A percentile compares a stretch with the other conserved stretches of the same genome.
Conservation (phyloP, 2,888 invertebrate species). For the Emmelina monodactyla region DNA sequence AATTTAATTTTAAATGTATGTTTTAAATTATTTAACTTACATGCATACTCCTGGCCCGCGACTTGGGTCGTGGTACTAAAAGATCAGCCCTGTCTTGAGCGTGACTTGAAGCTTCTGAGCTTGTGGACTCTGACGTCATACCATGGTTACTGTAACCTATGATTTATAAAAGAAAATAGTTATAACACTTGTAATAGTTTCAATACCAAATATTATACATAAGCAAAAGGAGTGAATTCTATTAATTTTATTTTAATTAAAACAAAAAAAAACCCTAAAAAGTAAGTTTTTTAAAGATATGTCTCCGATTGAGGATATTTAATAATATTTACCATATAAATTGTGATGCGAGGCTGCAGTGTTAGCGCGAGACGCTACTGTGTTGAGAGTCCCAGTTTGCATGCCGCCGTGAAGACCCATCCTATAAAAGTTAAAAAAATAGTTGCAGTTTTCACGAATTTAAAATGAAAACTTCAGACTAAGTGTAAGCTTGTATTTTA, state of each 20-base stretch:
- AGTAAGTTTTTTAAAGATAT: no score
- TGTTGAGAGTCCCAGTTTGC: slow-evolving; percentile 42
- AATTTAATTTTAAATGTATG: no score
- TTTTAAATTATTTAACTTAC: no score
- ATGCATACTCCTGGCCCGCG: slow-evolving; percentile 69
- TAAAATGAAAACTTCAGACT: no score
- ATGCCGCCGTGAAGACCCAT: slow-evolving; percentile 51
- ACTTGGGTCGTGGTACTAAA: slow-evolving; percentile 83
- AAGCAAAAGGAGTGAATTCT: no score
- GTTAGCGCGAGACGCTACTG: slow-evolving; percentile 39
- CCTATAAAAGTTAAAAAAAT: slow-evolving; percentile 23
- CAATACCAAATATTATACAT: no score
- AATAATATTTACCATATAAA: slow-evolving; percentile 35
- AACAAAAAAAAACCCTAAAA: no score
- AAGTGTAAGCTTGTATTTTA: no score
- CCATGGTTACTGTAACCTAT: slow-evolving; percentile 47
- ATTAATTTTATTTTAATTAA: no score
- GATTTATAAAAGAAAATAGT: not conserved
- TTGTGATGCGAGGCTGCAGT: slow-evolving; percentile 45
- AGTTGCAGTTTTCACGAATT: slow-evolving; percentile 1
- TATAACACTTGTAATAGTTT: not conserved
- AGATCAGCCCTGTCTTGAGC: slow-evolving; percentile 79
- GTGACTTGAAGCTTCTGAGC: slow-evolving; percentile 54
- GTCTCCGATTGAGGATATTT: no score
- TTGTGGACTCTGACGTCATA: slow-evolving; percentile 47